Base-by-base conservation (phyloP, 2,113 vertebrate genomes). In the Talpa occidentalis region DNA sequence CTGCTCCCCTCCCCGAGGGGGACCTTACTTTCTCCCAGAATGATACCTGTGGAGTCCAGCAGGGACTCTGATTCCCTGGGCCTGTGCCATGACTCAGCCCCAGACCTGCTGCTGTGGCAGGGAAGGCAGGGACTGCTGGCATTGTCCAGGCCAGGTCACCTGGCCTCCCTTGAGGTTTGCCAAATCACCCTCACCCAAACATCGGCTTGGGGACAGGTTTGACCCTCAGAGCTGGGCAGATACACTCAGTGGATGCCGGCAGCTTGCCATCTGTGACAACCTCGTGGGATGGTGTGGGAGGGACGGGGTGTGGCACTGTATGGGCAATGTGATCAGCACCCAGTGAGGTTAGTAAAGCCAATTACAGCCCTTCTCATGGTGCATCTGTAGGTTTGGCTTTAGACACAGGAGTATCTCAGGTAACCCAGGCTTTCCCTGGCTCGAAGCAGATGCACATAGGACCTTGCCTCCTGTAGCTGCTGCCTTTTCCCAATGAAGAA, bases 321-420 rank as follows among this genome's bases (percentile, higher is more conserved):
- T 49, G 30, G 32, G 16, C 30, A 2, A 0, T 32, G n/a, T 6
- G 0, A 0, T 26, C 22, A 5, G 35, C 42, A 21, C 49, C 40
- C 59, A 16, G 28, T 16, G 44, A 19, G 26, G 24, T 6, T 17
- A 59, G 85, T 15, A 0, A 6, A 72, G 26, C 35, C 44, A n/a
- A 12, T 40, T 28, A 3, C 24, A 21, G 32, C 32, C 37, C 5
- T n/a, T 70, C 64, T 60, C 32, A 22, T 16, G 15, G 49, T 60
- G 19, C 12, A 26, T 40, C 6, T 72, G 3, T 16, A 49, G 35
- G 24, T 37, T 60, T 79, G 70, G 30, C 52, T 56, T 49, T 10
- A 80, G 59, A 42, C 26, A 7, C 26, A 64, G 19, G 42, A 40
- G 21, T n/a, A 0, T 32, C 44, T 86, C 74, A 10, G 6, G 64